Percentiles rank a stretch among this genome's conserved stretches.
Conservation (phyloP, 2,888 invertebrate genomes). For the Sesamia inferens region DNA sequence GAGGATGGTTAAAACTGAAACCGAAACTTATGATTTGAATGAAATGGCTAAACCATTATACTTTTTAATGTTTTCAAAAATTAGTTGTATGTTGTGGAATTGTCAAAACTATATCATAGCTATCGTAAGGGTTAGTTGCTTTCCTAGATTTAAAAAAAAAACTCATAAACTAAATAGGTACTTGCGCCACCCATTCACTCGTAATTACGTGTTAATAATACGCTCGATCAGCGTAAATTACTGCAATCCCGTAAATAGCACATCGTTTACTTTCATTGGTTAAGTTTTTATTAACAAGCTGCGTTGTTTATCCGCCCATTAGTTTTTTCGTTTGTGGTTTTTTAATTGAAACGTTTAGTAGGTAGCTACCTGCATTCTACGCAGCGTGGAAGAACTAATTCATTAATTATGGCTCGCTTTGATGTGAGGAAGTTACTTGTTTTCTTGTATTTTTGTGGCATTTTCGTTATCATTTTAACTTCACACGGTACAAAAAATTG, state of each 20-base stretch:
- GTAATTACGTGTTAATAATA: conserved; percentile 2
- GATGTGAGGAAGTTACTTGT: conserved; percentile 38
- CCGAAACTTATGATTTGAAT: background rate
- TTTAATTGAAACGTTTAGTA: conserved; percentile 17
- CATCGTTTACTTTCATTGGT: conserved; percentile 24
- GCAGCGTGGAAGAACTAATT: conserved; percentile 39
- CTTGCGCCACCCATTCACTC: no score
- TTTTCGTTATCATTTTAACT: background rate
- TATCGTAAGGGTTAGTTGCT: background rate
- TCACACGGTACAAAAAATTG: background rate
- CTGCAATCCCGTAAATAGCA: conserved; percentile 19
- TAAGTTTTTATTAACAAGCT: conserved; percentile 25
- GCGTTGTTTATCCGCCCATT: conserved; percentile 33
- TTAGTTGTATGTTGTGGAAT: background rate
- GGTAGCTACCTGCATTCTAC: conserved; percentile 54
- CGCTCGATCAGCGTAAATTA: conserved; percentile 9
- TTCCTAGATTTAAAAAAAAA: background rate
- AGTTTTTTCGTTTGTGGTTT: conserved; percentile 38
- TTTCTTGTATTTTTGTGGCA: conserved; percentile 20
- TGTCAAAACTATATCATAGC: background rate
- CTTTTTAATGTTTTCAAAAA: background rate
- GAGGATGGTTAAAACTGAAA: background rate
- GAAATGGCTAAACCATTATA: background rate
- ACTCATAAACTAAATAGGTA: background rate
- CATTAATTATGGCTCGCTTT: conserved; percentile 29